Conservation (phyloP, 37 sponge, comb jelly and placozoan species). For the Oscarella lobularis region DNA sequence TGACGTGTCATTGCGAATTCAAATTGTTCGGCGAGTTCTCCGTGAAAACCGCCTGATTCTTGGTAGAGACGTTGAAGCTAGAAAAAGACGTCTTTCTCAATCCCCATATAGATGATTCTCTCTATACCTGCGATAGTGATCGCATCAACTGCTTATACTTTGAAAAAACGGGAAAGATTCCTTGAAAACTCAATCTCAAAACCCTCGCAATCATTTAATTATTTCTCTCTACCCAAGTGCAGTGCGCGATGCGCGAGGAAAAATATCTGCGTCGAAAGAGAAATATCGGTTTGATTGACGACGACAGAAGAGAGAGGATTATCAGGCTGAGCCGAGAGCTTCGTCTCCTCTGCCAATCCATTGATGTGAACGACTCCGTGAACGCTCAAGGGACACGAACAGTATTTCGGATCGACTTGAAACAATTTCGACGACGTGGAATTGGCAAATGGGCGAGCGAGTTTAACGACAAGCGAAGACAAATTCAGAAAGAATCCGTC, state of each 20-base stretch:
- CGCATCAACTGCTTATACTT: not conserved
- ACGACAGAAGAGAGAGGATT: not conserved
- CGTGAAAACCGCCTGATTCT: no score
- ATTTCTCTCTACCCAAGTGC: slow-evolving; percentile 9
- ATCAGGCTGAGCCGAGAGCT: not conserved
- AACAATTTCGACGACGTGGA: not conserved
- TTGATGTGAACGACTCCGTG: not conserved
- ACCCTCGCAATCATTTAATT: not conserved
- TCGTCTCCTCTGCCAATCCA: not conserved
- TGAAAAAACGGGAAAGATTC: not conserved
- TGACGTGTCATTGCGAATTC: not conserved
- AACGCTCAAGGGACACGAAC: not conserved
- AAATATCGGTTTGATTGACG: not conserved
- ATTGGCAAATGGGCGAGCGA: slow-evolving; percentile 33
- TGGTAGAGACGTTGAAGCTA: no score
- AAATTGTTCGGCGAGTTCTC: slow-evolving; percentile 1
- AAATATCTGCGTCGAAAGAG: slow-evolving; percentile 62
- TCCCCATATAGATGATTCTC: no score
- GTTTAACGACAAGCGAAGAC: slow-evolving; percentile 44
- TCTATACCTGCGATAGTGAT: no score
- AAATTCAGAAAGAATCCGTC: slow-evolving; percentile 86
- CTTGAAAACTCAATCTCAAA: not conserved
- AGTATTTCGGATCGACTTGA: not conserved
- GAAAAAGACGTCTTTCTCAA: no score
- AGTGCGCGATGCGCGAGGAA: slow-evolving; percentile 67